Evolutionary conservation across 2,888 invertebrate species (phyloP).

Genomic region (Amaurobius ferox): DNA sequence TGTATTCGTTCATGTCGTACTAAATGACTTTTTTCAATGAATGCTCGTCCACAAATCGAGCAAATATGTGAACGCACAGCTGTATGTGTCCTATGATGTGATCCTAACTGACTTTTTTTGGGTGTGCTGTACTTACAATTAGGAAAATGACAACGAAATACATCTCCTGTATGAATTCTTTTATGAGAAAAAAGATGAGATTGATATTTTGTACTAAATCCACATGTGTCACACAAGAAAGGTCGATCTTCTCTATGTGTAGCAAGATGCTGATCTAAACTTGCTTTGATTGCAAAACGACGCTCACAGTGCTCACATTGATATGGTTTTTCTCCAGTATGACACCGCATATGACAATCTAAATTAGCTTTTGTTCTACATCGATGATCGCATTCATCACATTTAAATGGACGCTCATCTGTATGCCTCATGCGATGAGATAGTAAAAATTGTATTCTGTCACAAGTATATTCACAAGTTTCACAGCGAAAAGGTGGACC

Average conservation of each 20-base stretch:
- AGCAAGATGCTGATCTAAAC: constrained; percentile 81
- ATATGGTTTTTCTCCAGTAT: constrained; percentile 81
- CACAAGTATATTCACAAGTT: constrained; percentile 80
- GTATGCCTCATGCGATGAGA: constrained; percentile 82
- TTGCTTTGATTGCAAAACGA: constrained; percentile 81
- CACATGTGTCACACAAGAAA: constrained; percentile 83
- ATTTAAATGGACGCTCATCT: constrained; percentile 79
- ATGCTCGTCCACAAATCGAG: constrained; percentile 81
- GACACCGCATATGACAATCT: constrained; percentile 81
- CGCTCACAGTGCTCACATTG: constrained; percentile 81
- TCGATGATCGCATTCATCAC: constrained; percentile 81
- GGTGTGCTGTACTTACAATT: constrained; percentile 83
- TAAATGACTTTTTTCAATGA: constrained; percentile 84
- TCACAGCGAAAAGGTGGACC: constrained; percentile 84
- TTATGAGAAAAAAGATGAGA: constrained; percentile 83
- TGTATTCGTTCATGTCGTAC: constrained; percentile 84
- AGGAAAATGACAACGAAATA: constrained; percentile 82
- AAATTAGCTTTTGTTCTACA: constrained; percentile 82
- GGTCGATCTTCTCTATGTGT: constrained; percentile 81
- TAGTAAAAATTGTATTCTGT: constrained; percentile 81
- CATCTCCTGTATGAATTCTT: constrained; percentile 82
- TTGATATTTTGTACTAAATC: constrained; percentile 83
- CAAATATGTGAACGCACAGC: constrained; percentile 81
- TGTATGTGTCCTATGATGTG: constrained; percentile 82
- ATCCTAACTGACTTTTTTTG: constrained; percentile 83